These are phyloP conservation scores for Rhadina sibilatrix DNA, from an alignment of 2,113 vertebrate species.

Conservation along the genomic window DNA sequence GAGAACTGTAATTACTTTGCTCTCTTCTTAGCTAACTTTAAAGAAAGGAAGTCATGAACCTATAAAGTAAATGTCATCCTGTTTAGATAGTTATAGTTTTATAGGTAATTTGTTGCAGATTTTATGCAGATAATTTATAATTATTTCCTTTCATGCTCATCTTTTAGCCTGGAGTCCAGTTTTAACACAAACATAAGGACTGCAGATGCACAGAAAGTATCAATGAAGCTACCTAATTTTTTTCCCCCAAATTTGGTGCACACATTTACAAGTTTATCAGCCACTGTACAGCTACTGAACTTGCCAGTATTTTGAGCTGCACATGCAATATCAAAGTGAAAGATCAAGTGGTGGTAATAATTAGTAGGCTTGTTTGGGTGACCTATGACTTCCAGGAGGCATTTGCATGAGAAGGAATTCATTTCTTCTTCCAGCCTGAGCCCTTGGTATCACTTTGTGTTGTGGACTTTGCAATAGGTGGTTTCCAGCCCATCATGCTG, in stretches of 20 bases:
- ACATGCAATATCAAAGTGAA: slow-evolving; percentile 1
- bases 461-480: not conserved
- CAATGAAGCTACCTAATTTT: slow-evolving; percentile 34
- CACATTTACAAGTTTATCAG: slow-evolving; percentile 60
- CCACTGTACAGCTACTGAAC: slow-evolving; percentile 28
- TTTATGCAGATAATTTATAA: slow-evolving; percentile 82
- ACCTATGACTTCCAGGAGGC: not conserved
- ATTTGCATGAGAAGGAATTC: not conserved
- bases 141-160: slow-evolving; percentile 89
- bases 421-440: not conserved
- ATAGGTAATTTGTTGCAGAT: slow-evolving; percentile 90
- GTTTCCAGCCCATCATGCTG: not conserved
- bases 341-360: not conserved
- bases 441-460: not conserved
- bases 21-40: slow-evolving; percentile 80
- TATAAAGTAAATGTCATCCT: slow-evolving; percentile 77
- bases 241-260: slow-evolving; percentile 55
- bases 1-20: slow-evolving; percentile 79
- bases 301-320: not conserved
- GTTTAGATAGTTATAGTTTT: slow-evolving; percentile 87
- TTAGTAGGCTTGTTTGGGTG: not conserved
- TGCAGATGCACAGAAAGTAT: slow-evolving; percentile 80
- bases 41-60: slow-evolving; percentile 83
- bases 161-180: slow-evolving; percentile 81
- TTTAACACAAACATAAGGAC: slow-evolving; percentile 83